These are phyloP conservation scores for Acrocera orbiculus DNA, from an alignment of 2,888 invertebrate genomes.

Conservation along the genomic window DNA sequence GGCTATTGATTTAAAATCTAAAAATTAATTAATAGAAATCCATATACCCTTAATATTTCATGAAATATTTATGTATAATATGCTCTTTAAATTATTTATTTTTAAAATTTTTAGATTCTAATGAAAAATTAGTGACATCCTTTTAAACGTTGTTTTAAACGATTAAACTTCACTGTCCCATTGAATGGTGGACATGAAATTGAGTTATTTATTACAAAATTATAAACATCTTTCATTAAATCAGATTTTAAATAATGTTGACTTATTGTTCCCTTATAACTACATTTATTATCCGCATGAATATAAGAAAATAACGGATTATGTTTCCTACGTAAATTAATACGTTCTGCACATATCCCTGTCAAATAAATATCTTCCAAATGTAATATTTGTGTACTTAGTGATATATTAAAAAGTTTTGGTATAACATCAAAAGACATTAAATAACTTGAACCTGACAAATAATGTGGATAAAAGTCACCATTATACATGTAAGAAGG, in stretches of 20 bases:
- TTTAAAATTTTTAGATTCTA: not conserved
- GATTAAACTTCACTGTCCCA: constrained; percentile 21
- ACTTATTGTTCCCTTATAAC: constrained; percentile 35
- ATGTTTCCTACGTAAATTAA: constrained; percentile 41
- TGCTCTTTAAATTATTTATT: too few species aligned
- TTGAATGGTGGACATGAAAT: constrained; percentile 24
- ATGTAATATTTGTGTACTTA: constrained; percentile 52
- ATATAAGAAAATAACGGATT: constrained; percentile 42
- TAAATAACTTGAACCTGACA: constrained; percentile 67
- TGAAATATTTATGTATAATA: too few species aligned
- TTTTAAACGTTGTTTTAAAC: constrained; percentile 15
- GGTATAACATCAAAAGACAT: constrained; percentile 49
- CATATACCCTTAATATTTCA: too few species aligned
- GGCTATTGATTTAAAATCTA: too few species aligned
- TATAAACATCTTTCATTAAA: constrained; percentile 31
- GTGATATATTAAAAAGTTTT: constrained; percentile 46
- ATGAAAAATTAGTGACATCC: constrained; percentile 15
- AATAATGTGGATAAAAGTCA: constrained; percentile 56
- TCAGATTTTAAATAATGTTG: constrained; percentile 37
- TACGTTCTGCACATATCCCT: constrained; percentile 48
- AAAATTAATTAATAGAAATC: too few species aligned
- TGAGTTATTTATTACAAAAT: constrained; percentile 23
- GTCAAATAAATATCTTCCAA: constrained; percentile 64
- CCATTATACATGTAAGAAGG: constrained; percentile 61
- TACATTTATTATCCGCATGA: constrained; percentile 32